Evolutionary conservation across 2,888 invertebrate species (phyloP).

Genomic region (Ectemnius lituratus): DNA sequence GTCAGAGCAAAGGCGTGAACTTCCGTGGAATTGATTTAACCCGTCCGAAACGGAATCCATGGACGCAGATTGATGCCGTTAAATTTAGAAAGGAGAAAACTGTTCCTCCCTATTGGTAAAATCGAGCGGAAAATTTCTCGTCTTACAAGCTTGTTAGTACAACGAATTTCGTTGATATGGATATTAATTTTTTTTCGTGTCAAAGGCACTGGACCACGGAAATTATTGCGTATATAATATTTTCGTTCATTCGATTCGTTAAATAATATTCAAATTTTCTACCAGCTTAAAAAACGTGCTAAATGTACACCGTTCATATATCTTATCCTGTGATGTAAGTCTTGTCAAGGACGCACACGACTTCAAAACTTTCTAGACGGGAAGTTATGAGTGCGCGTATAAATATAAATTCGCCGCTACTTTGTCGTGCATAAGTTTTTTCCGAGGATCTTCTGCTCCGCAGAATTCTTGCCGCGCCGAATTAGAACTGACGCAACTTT

Average conservation of each 20-base stretch:
- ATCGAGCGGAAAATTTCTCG: neutral
- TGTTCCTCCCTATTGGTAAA: too few species aligned
- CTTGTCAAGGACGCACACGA: too few species aligned
- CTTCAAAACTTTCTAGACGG: too few species aligned
- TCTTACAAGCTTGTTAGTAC: neutral
- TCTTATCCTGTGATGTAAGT: too few species aligned
- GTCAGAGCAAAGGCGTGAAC: constrained; percentile 9
- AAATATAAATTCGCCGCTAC: constrained; percentile 48
- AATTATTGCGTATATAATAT: too few species aligned
- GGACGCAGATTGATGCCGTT: neutral
- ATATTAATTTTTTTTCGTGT: too few species aligned
- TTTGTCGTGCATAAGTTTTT: constrained; percentile 28
- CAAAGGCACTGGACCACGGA: too few species aligned
- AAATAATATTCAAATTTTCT: too few species aligned
- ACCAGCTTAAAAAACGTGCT: too few species aligned
- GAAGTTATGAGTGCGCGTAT: constrained; percentile 23
- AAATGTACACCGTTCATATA: too few species aligned
- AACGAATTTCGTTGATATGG: too few species aligned
- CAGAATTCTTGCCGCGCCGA: constrained; percentile 22
- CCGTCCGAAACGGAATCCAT: neutral
- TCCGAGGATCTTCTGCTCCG: constrained; percentile 15
- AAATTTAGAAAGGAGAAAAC: constrained; percentile 2
- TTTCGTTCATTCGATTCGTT: too few species aligned
- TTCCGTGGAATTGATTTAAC: constrained; percentile 5
- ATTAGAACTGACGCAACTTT: constrained; percentile 20